Evolutionary conservation across 2,113 vertebrate species (phyloP).

Genomic region (Phylloscopus trochiloides): DNA sequence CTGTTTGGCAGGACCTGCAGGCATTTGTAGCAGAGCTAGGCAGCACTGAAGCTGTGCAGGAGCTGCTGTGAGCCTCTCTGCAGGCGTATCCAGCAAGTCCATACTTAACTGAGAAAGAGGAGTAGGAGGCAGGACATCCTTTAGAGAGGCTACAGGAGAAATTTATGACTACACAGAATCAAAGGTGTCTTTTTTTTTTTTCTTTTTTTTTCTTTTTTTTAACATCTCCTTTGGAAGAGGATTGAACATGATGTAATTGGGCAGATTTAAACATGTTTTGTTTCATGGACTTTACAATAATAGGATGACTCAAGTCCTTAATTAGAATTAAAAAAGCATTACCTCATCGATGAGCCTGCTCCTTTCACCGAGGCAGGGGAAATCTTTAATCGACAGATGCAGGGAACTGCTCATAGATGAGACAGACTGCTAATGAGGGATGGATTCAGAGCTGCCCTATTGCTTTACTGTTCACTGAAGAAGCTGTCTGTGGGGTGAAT

Average conservation of each 20-base stretch:
- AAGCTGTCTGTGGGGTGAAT: neutral
- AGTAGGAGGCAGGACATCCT: neutral
- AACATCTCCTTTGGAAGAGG: neutral
- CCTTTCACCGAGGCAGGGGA: conserved; percentile 42
- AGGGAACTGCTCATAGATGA: neutral
- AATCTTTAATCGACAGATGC: conserved; percentile 38
- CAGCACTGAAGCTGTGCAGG: neutral
- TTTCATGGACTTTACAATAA: conserved; percentile 41
- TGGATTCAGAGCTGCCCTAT: conserved; percentile 12
- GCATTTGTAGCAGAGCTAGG: neutral
- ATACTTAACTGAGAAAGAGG: neutral
- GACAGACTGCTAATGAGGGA: conserved; percentile 34
- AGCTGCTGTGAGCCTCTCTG: neutral
- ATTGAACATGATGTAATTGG: conserved; percentile 29
- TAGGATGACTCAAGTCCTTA: conserved; percentile 53
- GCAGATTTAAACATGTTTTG: conserved; percentile 57
- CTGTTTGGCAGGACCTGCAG: neutral
- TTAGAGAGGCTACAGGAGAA: neutral
- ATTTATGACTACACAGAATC: neutral
- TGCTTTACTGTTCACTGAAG: conserved; percentile 1
- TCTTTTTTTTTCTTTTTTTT: neutral
- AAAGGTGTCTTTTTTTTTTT: neutral
- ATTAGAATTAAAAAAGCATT: conserved; percentile 64
- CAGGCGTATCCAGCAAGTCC: neutral
- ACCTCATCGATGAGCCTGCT: conserved; percentile 51